Base-by-base conservation (phyloP, 2,113 vertebrate species). In the Castor canadensis region DNA sequence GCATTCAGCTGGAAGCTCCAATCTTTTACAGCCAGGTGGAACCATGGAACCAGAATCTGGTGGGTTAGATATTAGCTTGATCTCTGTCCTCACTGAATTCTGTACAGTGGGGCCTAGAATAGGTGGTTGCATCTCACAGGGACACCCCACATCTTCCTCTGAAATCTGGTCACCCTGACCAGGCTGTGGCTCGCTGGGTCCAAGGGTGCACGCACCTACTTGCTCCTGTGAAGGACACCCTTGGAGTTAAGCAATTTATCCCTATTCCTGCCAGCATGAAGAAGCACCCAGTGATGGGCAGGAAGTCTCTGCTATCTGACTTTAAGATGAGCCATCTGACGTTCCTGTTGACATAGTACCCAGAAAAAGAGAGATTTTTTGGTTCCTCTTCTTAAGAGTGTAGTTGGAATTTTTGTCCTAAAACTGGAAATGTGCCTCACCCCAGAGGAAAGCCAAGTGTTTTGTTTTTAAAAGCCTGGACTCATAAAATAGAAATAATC, bases 401-500 rank as follows among this genome's bases (percentile, higher is more conserved):
- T n/a, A 19, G 24, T 60, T 67, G 56, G 64, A 90, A 87, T 38
- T 81, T 88, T 22, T 54, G 72, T 85, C 87, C 94, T 71, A 22
- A 91, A 96, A 93, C 64, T 12, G 49, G 20, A 84, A 72, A 30
- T 22, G 10, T 71, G 87, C 45, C 88, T 82, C 38, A 52, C 66
- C 66, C 72, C 93, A 66, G 71, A 35, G 69, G 66, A 80, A 56
- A 81, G 30, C 26, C 60, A 56, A 92, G 45, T 54, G 43, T 60
- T 75, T 92, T 49, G 1, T 45, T 95, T 79, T 94, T 76, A 87
- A 96, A 95, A 95, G 69, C 49, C 58, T 66, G 5, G 76, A 45
- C 76, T 95, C 82, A 84, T 87, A 79, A 96, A 92, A 95, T 52
- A 92, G 75, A 58, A 83, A 73, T 71, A 62, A 72, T 56, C 17